Evolutionary conservation across 2,797 vertebrate species (phyloP), one percentile per base, ranked within the genome.

Genomic region (Buphagus erythrorhynchus): DNA sequence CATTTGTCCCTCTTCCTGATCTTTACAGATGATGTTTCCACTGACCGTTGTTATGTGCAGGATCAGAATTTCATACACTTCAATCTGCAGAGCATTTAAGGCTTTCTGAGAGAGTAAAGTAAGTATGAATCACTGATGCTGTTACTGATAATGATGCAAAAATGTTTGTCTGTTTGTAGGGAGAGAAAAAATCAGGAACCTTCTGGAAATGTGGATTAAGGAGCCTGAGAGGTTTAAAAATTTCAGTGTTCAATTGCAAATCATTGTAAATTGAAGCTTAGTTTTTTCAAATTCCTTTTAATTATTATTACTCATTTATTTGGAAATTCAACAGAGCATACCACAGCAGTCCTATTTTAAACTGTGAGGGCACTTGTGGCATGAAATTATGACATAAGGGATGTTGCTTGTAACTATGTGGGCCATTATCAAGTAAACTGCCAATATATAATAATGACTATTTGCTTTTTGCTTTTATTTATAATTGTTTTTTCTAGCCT

Each of bases 381-480:
- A 55, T 78, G 42, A 59, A 85, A 94, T 86, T 88, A 78, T 92
- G 81, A 80, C 65, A 74, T 58, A 72, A 91, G 20, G 43, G n/a
- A 76, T 91, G 66, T 75, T 79, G 75, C 28, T 17, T 86, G 10
- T 69, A 89, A 74, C 61, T 46, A 10, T 79, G 68, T 43, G 31
- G 21, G 38, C 35, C 67, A 58, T 93, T 95, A 88, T 88, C 67
- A 84, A 94, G 57, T 45, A 84, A 93, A 92, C 85, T 94, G 73
- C 63, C 67, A 69, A 82, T 85, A 91, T 46, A 52, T 63, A 92
- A 91, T 75, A 81, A 82, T 55, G 67, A 81, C 36, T 74, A 68
- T 86, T 94, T 93, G n/a, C 19, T 88, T 86, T 83, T 88, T 76
- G 14, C 8, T 57, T 78, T 78, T 69, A 74, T 76, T 90, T 86